These are phyloP conservation scores for Gonocerus acuteangulatus DNA, from an alignment of 2,888 invertebrate species.

Conservation along the genomic window DNA sequence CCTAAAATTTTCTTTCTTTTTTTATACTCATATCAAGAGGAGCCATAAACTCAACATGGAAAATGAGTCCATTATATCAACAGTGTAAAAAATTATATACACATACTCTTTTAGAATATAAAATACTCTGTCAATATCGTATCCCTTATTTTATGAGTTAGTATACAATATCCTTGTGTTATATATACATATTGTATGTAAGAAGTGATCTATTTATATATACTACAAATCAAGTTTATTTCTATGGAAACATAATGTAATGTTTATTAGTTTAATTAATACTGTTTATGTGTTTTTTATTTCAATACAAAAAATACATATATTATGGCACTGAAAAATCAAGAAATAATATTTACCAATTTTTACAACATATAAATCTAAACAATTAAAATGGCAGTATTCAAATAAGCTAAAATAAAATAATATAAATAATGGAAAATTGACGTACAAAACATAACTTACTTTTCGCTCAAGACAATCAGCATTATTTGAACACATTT, in stretches of 20 bases:
- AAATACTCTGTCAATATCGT: slow-evolving; percentile 19
- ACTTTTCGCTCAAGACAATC: not conserved
- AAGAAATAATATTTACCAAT: slow-evolving; percentile 7
- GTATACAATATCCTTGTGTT: slow-evolving; percentile 20
- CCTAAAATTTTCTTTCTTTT: not conserved
- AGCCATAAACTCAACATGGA: not conserved
- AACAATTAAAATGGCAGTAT: slow-evolving; percentile 23
- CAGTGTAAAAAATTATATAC: slow-evolving; percentile 25
- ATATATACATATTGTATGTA: slow-evolving; percentile 2
- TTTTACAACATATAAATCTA: slow-evolving; percentile 15
- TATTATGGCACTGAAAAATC: slow-evolving; percentile 17
- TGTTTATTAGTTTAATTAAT: slow-evolving; percentile 7
- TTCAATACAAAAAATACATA: slow-evolving; percentile 1
- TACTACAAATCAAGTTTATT: not conserved
- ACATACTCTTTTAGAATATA: slow-evolving; percentile 20
- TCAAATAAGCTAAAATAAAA: slow-evolving; percentile 23
- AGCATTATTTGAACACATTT: slow-evolving; percentile 4
- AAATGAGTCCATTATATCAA: slow-evolving; percentile 9
- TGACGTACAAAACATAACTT: not conserved
- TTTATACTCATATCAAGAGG: slow-evolving; percentile 5
- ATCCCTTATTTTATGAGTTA: slow-evolving; percentile 9
- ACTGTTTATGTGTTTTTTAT: slow-evolving; percentile 8
- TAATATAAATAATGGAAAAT: slow-evolving; percentile 9
- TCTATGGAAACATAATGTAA: not conserved
- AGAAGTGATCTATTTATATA: not conserved